phyloP scores from a whole-genome alignment of 1,140 invertebrate genomes.

The Bradysia coprophila region DNA sequence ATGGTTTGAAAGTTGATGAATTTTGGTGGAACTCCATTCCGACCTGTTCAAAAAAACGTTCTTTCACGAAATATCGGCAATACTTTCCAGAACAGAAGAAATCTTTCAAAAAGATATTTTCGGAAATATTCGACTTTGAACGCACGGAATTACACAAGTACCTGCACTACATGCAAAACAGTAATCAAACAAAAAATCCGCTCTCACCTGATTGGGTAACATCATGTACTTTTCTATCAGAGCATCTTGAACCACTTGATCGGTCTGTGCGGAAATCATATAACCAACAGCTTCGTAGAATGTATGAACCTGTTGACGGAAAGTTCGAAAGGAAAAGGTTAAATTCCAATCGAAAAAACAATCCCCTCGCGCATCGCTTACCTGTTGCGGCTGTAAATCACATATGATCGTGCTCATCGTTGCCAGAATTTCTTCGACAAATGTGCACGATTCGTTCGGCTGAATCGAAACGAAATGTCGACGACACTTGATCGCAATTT shows the following conservation, averaged over 20 bases:
- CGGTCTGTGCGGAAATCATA: slow-evolving; percentile 93
- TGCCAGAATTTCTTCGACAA: slow-evolving; percentile 96
- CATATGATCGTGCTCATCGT: slow-evolving; percentile 96
- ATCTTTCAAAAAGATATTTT: no score
- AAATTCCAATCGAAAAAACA: background rate
- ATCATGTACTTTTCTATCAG: slow-evolving; percentile 96
- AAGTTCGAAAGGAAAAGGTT: background rate
- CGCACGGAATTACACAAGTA: background rate
- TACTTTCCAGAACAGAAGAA: no score
- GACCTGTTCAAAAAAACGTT: no score
- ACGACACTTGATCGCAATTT: slow-evolving; percentile 98
- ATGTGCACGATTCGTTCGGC: slow-evolving; percentile 89
- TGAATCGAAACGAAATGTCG: slow-evolving; percentile 95
- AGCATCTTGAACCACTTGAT: slow-evolving; percentile 73
- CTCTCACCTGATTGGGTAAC: slow-evolving; percentile 76
- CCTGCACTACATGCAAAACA: no score
- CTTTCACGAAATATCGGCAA: no score
- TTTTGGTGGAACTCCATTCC: no score
- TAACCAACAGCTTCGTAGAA: slow-evolving; percentile 99
- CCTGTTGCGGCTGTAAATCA: slow-evolving; percentile 93
- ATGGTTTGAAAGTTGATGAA: no score
- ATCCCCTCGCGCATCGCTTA: no score
- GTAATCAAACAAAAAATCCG: background rate
- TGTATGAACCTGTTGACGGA: slow-evolving; percentile 70
- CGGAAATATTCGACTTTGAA: no score